Percentiles rank a stretch among this genome's conserved stretches.
These are phyloP conservation scores for Melanocharis versteri DNA, from an alignment of 2,113 vertebrate genomes.

Conservation along the genomic window DNA sequence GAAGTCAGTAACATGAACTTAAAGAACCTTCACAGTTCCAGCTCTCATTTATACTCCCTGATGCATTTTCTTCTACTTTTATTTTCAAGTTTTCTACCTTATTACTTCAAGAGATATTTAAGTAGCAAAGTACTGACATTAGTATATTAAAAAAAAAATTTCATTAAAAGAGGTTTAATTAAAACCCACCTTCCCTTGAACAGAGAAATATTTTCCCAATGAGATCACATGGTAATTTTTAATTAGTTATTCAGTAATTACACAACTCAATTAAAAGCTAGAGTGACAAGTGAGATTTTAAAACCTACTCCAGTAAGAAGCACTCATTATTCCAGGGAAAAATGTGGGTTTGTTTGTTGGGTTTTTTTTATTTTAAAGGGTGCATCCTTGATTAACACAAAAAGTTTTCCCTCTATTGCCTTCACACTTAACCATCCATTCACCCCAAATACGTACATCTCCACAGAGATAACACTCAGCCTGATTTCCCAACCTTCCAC, in stretches of 20 bases:
- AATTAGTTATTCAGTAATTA: not conserved
- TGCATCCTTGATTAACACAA: not conserved
- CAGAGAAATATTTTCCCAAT: not conserved
- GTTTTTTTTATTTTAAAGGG: not conserved
- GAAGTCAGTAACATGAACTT: not conserved
- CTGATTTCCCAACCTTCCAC: not conserved
- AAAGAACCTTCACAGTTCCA: not conserved
- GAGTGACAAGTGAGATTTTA: not conserved
- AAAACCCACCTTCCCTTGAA: not conserved
- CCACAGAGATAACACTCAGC: not conserved
- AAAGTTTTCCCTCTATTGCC: not conserved
- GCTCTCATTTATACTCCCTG: not conserved
- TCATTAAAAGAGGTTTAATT: not conserved
- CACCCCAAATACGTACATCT: not conserved
- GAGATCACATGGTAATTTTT: not conserved
- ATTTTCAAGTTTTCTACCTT: not conserved
- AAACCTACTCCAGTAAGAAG: not conserved
- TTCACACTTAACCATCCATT: not conserved
- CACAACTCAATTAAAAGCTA: not conserved
- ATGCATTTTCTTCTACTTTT: not conserved
- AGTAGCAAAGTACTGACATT: not conserved
- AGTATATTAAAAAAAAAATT: not conserved
- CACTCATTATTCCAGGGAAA: not conserved
- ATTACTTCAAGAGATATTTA: not conserved
- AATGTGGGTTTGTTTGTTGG: not conserved